Evolutionary conservation across 2,113 vertebrate species (phyloP).

Genomic region (Neogale vison): DNA sequence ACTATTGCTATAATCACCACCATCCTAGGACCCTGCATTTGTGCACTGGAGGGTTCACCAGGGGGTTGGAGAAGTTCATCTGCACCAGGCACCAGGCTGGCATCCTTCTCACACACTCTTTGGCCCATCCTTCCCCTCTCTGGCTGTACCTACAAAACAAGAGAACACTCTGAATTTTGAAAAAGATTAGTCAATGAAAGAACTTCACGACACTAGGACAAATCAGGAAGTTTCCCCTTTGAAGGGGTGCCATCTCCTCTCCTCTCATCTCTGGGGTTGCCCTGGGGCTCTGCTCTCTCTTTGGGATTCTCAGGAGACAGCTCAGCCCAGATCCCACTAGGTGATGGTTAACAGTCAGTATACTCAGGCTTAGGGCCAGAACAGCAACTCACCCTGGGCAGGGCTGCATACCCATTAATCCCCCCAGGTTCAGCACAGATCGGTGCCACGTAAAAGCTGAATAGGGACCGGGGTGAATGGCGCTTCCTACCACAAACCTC

Average conservation of each 20-base stretch:
- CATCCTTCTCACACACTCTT: neutral
- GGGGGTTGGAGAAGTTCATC: neutral
- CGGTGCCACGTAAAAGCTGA: neutral
- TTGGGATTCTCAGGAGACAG: neutral
- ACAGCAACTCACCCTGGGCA: neutral
- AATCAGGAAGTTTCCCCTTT: neutral
- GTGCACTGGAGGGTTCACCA: neutral
- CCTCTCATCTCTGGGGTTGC: neutral
- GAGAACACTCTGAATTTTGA: neutral
- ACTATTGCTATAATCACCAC: rapidly evolving
- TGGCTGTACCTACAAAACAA: neutral
- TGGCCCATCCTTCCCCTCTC: neutral
- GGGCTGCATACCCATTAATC: rapidly evolving
- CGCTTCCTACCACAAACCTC: neutral
- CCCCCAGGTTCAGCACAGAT: neutral
- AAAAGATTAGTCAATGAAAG: neutral
- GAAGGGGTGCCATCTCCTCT: neutral
- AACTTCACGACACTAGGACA: neutral
- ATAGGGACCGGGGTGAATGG: neutral
- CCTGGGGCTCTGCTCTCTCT: neutral
- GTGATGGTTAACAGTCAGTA: neutral
- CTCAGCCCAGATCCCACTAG: neutral
- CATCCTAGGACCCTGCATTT: rapidly evolving
- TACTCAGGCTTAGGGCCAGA: neutral
- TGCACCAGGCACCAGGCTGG: neutral